Conservation (phyloP, 2,797 vertebrate species). For the Lepilemur septentrionalis region DNA sequence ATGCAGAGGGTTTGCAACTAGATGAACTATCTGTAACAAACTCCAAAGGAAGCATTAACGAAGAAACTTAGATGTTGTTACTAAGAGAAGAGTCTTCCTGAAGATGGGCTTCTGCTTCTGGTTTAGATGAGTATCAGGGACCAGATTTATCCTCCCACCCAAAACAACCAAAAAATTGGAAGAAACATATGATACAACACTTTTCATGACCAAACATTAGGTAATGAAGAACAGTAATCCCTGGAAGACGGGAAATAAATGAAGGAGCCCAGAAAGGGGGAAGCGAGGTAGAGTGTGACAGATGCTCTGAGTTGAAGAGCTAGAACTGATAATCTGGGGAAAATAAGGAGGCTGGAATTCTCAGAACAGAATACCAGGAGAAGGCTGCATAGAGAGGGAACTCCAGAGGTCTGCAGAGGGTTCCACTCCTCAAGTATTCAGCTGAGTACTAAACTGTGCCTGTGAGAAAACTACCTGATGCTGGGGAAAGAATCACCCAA, state of each 20-base stretch:
- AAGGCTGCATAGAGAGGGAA: neutral
- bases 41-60: neutral
- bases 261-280: neutral
- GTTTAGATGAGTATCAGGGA: neutral
- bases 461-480: neutral
- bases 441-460: neutral
- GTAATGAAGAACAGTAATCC: neutral
- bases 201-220: neutral
- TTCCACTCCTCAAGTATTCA: neutral
- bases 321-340: neutral
- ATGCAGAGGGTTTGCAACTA: neutral
- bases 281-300: neutral
- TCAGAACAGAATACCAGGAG: neutral
- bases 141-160: neutral
- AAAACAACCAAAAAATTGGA: neutral
- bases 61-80: neutral
- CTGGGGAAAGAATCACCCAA: neutral
- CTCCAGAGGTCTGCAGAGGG: neutral
- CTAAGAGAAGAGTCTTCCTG: neutral
- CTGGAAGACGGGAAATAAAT: neutral
- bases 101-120: neutral
- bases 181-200: neutral
- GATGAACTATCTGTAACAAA: neutral
- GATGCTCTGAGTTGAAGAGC: neutral
- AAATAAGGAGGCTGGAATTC: neutral